Percentiles rank a stretch among this genome's conserved stretches.
Evolutionary conservation across 2,113 vertebrate species (phyloP).

Genomic region (Tapirus terrestris): DNA sequence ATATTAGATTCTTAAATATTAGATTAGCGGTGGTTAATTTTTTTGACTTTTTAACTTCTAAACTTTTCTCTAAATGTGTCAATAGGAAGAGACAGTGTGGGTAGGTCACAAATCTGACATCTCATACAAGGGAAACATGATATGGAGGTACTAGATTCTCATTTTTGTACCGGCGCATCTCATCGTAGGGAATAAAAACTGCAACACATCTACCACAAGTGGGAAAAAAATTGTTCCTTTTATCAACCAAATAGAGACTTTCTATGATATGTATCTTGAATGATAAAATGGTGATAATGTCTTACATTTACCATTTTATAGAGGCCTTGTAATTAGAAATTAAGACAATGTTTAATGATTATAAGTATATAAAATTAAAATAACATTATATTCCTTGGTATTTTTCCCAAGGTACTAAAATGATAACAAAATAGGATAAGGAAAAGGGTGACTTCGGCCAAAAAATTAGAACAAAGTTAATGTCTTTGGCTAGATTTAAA

Average conservation of each 20-base stretch:
- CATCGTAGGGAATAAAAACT: background rate
- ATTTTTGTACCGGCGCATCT: background rate
- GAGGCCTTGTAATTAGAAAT: background rate
- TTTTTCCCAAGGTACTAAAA: conserved; percentile 57
- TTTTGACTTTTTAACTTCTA: background rate
- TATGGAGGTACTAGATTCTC: background rate
- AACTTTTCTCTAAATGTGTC: background rate
- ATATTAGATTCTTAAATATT: conserved; percentile 4
- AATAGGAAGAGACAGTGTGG: background rate
- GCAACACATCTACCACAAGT: background rate
- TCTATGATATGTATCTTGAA: background rate
- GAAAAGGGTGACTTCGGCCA: conserved; percentile 46
- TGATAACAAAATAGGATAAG: conserved; percentile 57
- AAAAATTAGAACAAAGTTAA: conserved; percentile 17
- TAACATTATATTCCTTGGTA: conserved; percentile 3
- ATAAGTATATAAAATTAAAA: conserved; percentile 39
- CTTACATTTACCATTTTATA: conserved; percentile 33
- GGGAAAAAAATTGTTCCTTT: background rate
- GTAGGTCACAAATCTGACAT: background rate
- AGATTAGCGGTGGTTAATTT: background rate
- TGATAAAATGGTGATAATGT: background rate
- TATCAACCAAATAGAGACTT: conserved; percentile 27
- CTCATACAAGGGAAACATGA: background rate
- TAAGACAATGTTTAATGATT: background rate
- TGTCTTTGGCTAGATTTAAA: conserved; percentile 62